phyloP scores from a whole-genome alignment of 35 echinoderm and acorn worm species.

The Holothuria glaberrima region DNA sequence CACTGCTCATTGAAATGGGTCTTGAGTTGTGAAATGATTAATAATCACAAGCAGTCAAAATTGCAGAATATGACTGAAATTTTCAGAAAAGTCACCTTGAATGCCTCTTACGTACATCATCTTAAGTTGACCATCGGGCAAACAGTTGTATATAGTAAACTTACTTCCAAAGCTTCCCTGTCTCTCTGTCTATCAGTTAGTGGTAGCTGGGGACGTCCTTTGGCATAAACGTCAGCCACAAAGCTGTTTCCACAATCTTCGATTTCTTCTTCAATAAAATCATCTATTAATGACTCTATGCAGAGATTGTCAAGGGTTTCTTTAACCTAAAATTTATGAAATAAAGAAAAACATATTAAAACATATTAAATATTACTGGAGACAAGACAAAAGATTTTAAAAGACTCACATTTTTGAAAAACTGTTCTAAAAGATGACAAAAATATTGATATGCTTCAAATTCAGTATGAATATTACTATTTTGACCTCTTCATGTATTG shows the following conservation, averaged over 20 bases:
- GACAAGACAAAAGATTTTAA: not conserved
- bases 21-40: no score
- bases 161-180: not conserved
- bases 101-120: no score
- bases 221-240: conserved; percentile 15
- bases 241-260: not conserved
- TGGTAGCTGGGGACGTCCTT: not conserved
- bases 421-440: not conserved
- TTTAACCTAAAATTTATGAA: not conserved
- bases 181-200: not conserved
- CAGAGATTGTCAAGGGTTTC: not conserved
- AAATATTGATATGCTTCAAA: no score
- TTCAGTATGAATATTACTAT: no score
- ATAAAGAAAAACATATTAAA: not conserved
- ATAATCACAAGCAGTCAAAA: no score
- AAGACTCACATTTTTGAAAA: not conserved
- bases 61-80: no score
- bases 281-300: not conserved
- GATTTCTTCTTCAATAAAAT: conserved; percentile 15
- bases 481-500: no score
- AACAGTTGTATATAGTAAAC: not conserved
- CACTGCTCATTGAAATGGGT: no score
- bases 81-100: no score
- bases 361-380: not conserved
- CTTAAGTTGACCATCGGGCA: no score